Evolutionary conservation across 2,888 invertebrate genomes (phyloP), one percentile per base, ranked within the genome.

Genomic region (Lydus trimaculatus): DNA sequence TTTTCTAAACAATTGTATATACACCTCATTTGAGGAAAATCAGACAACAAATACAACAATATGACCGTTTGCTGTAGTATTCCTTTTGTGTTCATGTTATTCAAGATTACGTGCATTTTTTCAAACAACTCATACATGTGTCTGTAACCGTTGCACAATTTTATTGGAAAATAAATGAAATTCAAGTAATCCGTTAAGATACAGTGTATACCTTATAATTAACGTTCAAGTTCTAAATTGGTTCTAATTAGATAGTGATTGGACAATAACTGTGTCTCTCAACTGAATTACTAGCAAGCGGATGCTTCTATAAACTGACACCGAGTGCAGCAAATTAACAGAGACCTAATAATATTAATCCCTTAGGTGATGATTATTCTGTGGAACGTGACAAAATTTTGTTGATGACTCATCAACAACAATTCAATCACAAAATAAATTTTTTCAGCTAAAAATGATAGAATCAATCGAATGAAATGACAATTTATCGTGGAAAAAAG

Each of bases 211-310:
- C 28, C n/a, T 56, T 25, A 9, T 8, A 28, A 28, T 56, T 56
- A 28, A 25, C 56, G 28, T 56, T 56, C 28, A 56, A 56, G n/a
- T 25, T 56, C 15, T n/a, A 56, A 28, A 56, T 28, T 28, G 28
- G 25, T 25, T 13, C 56, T n/a, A 56, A 56, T 56, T 56, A 28
- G 56, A 28, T 56, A 56, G 56, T 56, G 28, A 56, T 56, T 56
- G 56, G 56, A 28, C 15, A 56, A 56, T 56, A 56, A 56, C n/a
- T 28, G 1, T 28, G 28, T 23, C 56, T 56, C 56, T 56, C 28
- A 11, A n/a, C 25, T 56, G 23, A 28, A 25, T 56, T 56, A 56
- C 15, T 56, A 56, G n/a, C 56, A 28, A 28, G 1, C 13, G 23
- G 6, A 56, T 56, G 56, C 28, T 56, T 15, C 28, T 56, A 28